Evolutionary conservation across 1,140 invertebrate species (phyloP), one percentile per base, ranked within the genome.

Genomic region (Spodoptera frugiperda): DNA sequence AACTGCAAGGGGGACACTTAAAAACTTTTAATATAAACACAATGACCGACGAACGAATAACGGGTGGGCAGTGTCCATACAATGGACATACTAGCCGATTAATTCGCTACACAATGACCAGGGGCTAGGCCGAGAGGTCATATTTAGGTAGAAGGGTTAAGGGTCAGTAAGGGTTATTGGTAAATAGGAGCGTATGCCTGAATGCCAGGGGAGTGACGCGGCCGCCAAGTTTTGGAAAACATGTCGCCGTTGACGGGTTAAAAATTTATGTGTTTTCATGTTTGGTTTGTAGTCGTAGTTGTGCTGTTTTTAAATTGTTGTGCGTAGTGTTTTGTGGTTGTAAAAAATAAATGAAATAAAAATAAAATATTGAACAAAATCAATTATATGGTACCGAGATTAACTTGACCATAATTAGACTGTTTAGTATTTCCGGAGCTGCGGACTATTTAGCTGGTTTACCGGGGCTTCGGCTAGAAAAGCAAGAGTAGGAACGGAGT

Each of bases 61-160:
- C 83, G 79, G 84, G 81, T 89, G 90, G 87, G 89, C 89, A 89
- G 84, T 85, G 90, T 78, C 86, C 86, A 79, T 72, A 91, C 87
- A 91, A 92, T 84, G 75, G 86, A 76, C 57, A 77, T 87, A 92
- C 90, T 75, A 89, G 84, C 84, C 90, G 91, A 93, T 93, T 93
- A 93, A 92, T 91, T 88, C 86, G 80, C 65, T 84, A 75, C 85
- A 93, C 90, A 93, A 93, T 89, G 90, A 85, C 88, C 89, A 83
- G 73, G 88, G 89, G 87, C 78, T 80, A 77, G 78, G 80, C 87
- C 86, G 82, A 89, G 71, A 87, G 91, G 91, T 93, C 90, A 93
- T 91, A 91, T 93, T 93, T 93, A 93, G 91, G 91, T 90, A 93
- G 84, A 89, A 63, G 87, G 91, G 90, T 92, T 78, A 92, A 83